These are phyloP conservation scores for Drosophila helvetica DNA, from an alignment of 2,888 invertebrate species.

Conservation along the genomic window DNA sequence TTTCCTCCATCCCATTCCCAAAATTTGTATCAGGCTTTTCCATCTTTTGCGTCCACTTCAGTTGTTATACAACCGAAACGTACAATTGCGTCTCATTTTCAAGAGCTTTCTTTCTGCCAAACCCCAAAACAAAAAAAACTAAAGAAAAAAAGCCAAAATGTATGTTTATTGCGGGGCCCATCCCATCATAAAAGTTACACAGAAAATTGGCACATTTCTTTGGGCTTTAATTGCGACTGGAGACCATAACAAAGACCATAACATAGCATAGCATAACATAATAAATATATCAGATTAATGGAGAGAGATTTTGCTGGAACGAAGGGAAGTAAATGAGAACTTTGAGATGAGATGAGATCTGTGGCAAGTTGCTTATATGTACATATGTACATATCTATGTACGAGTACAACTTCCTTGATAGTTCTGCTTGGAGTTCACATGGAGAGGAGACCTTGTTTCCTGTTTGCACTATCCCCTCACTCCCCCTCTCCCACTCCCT, in stretches of 20 bases:
- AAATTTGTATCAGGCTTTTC: slow-evolving; percentile 25
- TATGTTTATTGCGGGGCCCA: slow-evolving; percentile 44
- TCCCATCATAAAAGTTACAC: slow-evolving; percentile 38
- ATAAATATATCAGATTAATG: slow-evolving; percentile 71
- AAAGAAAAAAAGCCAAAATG: too few species aligned
- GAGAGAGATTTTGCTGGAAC: slow-evolving; percentile 56
- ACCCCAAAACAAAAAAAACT: too few species aligned
- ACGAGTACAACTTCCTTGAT: slow-evolving; percentile 19
- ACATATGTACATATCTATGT: too few species aligned
- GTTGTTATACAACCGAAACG: slow-evolving; percentile 31
- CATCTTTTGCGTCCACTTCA: slow-evolving; percentile 27
- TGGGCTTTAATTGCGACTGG: slow-evolving; percentile 47
- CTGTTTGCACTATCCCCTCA: slow-evolving; percentile 20
- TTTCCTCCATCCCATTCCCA: slow-evolving; percentile 1
- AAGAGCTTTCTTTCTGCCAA: slow-evolving; percentile 27
- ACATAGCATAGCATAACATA: background rate
- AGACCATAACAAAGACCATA: slow-evolving; percentile 37
- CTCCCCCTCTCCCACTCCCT: slow-evolving; percentile 1
- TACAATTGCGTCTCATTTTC: slow-evolving; percentile 39
- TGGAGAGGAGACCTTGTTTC: slow-evolving; percentile 32
- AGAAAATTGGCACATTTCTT: slow-evolving; percentile 24
- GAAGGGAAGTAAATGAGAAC: slow-evolving; percentile 38
- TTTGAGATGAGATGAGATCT: slow-evolving; percentile 37
- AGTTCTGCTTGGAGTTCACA: slow-evolving; percentile 29
- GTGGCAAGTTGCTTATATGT: slow-evolving; percentile 17